A percentile compares a stretch with the other conserved stretches of the same genome.
Evolutionary conservation across 2,888 invertebrate genomes (phyloP).

Genomic region (Copidosoma aretas): DNA sequence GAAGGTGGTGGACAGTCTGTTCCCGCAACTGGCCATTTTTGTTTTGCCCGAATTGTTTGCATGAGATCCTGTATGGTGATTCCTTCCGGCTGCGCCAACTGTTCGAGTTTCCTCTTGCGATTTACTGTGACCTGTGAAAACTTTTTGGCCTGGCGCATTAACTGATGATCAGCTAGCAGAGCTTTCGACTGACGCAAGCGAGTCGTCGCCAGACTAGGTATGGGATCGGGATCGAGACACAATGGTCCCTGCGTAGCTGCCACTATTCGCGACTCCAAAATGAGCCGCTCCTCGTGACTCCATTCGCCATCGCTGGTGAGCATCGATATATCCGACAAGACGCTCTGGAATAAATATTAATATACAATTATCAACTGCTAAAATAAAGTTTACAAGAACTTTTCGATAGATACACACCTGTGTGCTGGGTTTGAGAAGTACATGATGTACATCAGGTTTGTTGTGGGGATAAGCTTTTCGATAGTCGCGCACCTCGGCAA

Average conservation of each 20-base stretch:
- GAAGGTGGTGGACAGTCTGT: slow-evolving; percentile 60
- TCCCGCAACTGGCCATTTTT: slow-evolving; percentile 53
- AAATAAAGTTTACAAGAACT: not conserved
- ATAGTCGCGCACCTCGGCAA: slow-evolving; percentile 89
- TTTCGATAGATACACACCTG: slow-evolving; percentile 67
- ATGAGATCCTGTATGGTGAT: slow-evolving; percentile 76
- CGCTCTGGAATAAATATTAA: slow-evolving; percentile 47
- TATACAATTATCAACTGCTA: slow-evolving; percentile 1
- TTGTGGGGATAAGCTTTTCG: slow-evolving; percentile 80
- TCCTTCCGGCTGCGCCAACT: slow-evolving; percentile 80
- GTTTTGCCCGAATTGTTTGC: slow-evolving; percentile 59
- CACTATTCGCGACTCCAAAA: slow-evolving; percentile 84
- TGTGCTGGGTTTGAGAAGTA: slow-evolving; percentile 84
- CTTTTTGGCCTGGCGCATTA: slow-evolving; percentile 77
- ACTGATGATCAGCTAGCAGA: slow-evolving; percentile 76
- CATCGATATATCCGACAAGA: slow-evolving; percentile 61
- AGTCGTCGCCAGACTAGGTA: slow-evolving; percentile 78
- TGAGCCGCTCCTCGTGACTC: slow-evolving; percentile 78
- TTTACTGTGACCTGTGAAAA: slow-evolving; percentile 84
- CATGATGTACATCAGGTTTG: slow-evolving; percentile 84
- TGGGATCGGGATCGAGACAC: slow-evolving; percentile 87
- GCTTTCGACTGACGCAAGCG: slow-evolving; percentile 77
- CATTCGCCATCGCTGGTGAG: slow-evolving; percentile 65
- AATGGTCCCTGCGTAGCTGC: slow-evolving; percentile 85
- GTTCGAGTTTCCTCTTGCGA: slow-evolving; percentile 86